Evolutionary conservation across 2,888 invertebrate genomes (phyloP), one percentile per base, ranked within the genome.

Genomic region (Dorcus parallelipipedus): DNA sequence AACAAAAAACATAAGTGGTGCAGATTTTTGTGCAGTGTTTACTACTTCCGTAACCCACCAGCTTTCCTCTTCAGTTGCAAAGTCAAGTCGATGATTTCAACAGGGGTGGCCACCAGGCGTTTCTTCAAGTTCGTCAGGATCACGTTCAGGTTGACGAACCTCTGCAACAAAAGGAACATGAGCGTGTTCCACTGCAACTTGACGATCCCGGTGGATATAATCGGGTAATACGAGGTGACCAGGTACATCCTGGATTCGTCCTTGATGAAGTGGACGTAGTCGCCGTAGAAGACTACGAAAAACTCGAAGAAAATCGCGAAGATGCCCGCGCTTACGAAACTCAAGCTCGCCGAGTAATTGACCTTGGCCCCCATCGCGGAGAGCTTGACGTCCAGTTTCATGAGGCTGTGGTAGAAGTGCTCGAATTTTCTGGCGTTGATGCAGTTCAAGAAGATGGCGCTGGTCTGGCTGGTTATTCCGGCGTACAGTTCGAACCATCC

Each of bases 401-500:
- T 40, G 3, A 60, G 17, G 9, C 45, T 38, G 38, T 50, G 41
- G 23, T 38, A 57, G 7, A 60, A 56, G n/a, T 38, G 14, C 14
- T 51, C 42, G 26, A 60, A 51, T 48, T 33, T 50, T 10, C 54
- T 57, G 8, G 43, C 50, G 9, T 58, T 59, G 23, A 54, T 48
- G 47, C 60, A 62, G 33, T 40, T 55, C n/a, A 59, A n/a, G 9
- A 62, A 6, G 8, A 62, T 56, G 6, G 52, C 54, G 3, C 41
- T 51, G 1, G 60, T 52, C 50, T 64, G 60, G 3, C 50, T 59
- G 17, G 50, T 47, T 9, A 60, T 52, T 4, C 58, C 56, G 3
- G 62, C 54, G 39, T 62, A 64, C 14, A 64, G 41, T 8, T 64
- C 64, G 38, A 62, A 60, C 54, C 58, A 58, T 42, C 58, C 62